Base-by-base conservation (phyloP, 1,140 invertebrate genomes). In the Mylabris phalerata region DNA sequence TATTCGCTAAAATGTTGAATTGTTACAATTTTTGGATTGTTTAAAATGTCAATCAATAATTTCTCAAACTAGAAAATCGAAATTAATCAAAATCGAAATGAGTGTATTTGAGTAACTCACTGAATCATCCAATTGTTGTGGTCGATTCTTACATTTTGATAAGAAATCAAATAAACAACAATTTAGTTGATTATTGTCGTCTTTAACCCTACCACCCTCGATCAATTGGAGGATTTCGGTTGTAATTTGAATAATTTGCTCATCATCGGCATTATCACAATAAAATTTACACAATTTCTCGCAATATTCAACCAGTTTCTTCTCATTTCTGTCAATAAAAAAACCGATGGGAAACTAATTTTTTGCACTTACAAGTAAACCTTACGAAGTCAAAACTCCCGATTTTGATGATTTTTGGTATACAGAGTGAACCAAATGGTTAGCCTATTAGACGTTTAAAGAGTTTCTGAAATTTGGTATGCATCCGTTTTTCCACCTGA, bases 1-100 rank as follows among this genome's bases (percentile, higher is more conserved):
- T 82, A 84, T 40, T 71, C 75, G 56, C 77, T 79, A 61, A 77
- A 82, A 63, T 77, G 75, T n/a, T 78, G 62, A 24, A 70, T 19
- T 19, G 19, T 19, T 47, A 42, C 57, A 58, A 25, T 61, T 46
- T 63, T 55, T 43, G 40, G 25, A 47, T 57, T 55, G 25, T 48
- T 57, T 41, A 62, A 27, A n/a, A 66, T 38, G 19, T 27, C 26
- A 13, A 40, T 57, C 25, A 69, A 60, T 11, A 50, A 50, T 46
- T 56, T 44, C 54, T 65, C 64, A 48, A 59, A 62, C 66, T 67
- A 44, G 10, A 61, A 66, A 46, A 10, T 44, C 47, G n/a, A n/a
- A 42, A 32, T 32, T 32, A 32, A 32, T 32, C 32, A 32, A 32
- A 48, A 13, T 13, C 4, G 5, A 48, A 27, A 26, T 40, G 19